Evolutionary conservation across 2,888 invertebrate species (phyloP).

Genomic region (Podabrus alpinus): DNA sequence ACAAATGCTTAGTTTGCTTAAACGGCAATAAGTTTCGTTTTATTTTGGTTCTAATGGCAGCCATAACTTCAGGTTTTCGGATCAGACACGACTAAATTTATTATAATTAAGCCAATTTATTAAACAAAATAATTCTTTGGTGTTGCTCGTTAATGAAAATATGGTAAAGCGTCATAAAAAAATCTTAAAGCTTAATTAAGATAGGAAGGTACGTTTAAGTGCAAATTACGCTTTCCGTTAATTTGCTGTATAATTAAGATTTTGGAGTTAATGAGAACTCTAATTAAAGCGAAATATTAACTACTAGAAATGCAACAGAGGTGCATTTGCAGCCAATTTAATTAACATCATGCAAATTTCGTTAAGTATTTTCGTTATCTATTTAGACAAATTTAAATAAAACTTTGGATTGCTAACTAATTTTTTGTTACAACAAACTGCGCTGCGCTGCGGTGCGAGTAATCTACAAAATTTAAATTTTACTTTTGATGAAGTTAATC

Average conservation of each 20-base stretch:
- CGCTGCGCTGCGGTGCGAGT: neutral
- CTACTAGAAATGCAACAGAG: conserved; percentile 19
- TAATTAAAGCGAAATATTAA: conserved; percentile 30
- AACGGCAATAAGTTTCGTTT: neutral
- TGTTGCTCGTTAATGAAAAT: neutral
- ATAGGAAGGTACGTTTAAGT: conserved; percentile 30
- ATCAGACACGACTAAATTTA: neutral
- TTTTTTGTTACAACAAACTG: neutral
- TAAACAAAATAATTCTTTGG: neutral
- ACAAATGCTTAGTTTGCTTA: conserved; percentile 1
- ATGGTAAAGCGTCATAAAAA: neutral
- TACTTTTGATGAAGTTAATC: neutral
- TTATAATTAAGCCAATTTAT: neutral
- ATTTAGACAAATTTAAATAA: neutral
- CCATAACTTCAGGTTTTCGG: neutral
- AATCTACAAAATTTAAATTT: neutral
- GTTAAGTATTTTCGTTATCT: neutral
- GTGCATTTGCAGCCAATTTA: conserved; percentile 22
- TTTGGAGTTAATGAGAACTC: conserved; percentile 37
- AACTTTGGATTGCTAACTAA: neutral
- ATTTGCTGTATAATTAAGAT: conserved; percentile 38
- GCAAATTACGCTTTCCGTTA: conserved; percentile 32
- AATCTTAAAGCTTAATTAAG: conserved; percentile 29
- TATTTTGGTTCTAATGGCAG: neutral
- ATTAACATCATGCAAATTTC: conserved; percentile 21